Percentiles rank a stretch among this genome's conserved stretches.
Evolutionary conservation across 2,797 vertebrate genomes (phyloP).

Genomic region (Pterois miles): DNA sequence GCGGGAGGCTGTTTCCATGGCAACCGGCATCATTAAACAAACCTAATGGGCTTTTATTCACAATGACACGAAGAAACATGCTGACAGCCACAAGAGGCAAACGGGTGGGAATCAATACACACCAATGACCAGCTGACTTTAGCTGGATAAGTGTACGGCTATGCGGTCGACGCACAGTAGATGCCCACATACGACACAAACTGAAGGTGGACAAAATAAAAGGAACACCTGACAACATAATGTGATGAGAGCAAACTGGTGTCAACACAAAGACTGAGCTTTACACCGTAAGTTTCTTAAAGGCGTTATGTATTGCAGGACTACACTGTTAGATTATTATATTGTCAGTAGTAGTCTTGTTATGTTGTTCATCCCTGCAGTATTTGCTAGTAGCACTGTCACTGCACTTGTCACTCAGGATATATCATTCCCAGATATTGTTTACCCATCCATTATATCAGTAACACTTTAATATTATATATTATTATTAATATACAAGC

Average conservation of each 20-base stretch:
- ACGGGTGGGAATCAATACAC: constrained; percentile 33
- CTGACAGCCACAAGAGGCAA: constrained; percentile 45
- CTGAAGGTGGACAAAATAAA: background rate
- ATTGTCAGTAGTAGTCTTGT: background rate
- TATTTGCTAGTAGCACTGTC: background rate
- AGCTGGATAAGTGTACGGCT: background rate
- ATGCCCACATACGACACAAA: background rate
- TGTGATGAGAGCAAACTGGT: background rate
- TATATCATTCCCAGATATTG: background rate
- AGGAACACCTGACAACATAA: background rate
- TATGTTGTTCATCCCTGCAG: background rate
- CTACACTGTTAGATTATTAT: background rate
- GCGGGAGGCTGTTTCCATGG: constrained; percentile 78
- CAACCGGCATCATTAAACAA: constrained; percentile 80
- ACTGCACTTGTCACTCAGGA: background rate
- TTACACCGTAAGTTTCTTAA: background rate
- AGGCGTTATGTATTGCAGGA: background rate
- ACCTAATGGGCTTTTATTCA: constrained; percentile 60
- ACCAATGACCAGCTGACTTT: constrained; percentile 22
- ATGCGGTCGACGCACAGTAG: background rate
- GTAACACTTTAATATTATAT: too few relatives aligned
- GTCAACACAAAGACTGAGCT: background rate
- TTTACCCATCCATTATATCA: background rate
- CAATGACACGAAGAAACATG: constrained; percentile 51
- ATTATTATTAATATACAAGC: too few relatives aligned